Percentiles rank a stretch among this genome's conserved stretches.
phyloP scores from a whole-genome alignment of 2,797 vertebrate species.

The Urocyon cinereoargenteus region DNA sequence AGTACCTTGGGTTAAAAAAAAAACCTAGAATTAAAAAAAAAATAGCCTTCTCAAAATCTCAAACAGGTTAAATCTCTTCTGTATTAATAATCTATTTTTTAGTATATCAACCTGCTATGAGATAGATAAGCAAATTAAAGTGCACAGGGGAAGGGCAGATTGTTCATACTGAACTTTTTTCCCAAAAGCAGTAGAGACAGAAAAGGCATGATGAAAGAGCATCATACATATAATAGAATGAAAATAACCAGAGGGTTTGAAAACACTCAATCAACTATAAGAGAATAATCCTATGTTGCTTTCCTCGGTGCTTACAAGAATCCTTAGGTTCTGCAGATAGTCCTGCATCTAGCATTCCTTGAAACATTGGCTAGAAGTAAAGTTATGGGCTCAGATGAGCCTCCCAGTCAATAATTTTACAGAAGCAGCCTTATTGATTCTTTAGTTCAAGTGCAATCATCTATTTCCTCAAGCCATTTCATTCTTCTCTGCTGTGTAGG shows the following conservation, averaged over 20 bases:
- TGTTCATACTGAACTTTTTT: conserved; percentile 22
- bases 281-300: background rate
- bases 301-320: background rate
- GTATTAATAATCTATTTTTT: conserved; percentile 12
- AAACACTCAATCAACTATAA: background rate
- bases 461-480: conserved; percentile 60
- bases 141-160: background rate
- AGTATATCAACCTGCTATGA: background rate
- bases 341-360: background rate
- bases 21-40: background rate
- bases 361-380: conserved; percentile 24
- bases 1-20: conserved; percentile 1
- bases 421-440: conserved; percentile 51
- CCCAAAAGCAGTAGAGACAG: background rate
- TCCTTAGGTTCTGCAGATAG: background rate
- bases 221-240: background rate
- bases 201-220: background rate
- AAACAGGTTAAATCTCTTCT: background rate
- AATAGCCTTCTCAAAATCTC: background rate
- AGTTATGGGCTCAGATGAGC: conserved; percentile 3
- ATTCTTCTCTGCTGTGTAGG: conserved; percentile 19
- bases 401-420: conserved; percentile 49
- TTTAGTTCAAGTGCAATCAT: conserved; percentile 54
- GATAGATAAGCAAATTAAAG: background rate
- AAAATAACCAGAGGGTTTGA: background rate